Evolutionary conservation across 92 coral and sea anemone genomes (phyloP), one percentile per base, ranked within the genome.

Genomic region (Epizoanthus scotinus): DNA sequence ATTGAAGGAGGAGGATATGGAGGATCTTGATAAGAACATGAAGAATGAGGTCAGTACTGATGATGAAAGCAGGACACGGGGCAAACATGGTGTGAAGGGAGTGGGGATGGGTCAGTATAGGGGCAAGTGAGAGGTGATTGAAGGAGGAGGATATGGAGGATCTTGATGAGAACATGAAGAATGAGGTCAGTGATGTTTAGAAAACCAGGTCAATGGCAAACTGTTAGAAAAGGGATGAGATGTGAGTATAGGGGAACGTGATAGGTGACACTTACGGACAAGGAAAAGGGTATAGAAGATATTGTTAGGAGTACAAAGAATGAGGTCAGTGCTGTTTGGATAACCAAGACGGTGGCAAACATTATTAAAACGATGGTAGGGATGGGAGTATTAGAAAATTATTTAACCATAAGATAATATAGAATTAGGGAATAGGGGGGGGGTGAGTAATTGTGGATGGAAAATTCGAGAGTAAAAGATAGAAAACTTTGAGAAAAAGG

Each of bases 1-100:
- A 34, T 6, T 34, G 4, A 1, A 31, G 61, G 91, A 89, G 64
- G 95, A 95, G 78, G 92, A 91, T 54, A 78, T 93, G 88, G 99
- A 89, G 58, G 86, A 88, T 18, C 78, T 83, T 28, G 91, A 95
- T 47, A 93, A 95, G 71, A 83, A 84, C 53, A 77, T 88, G 34
- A 95, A 93, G 77, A 83, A 95, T 79, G 98, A 95, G 98, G 99
- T 95, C 21, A 38, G 90, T 57, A 26, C 44, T 26, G 14, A 57
- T 28, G 17, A 36, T 22, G 53, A 8, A 9, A 17, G 20, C 8
- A 5, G 22, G 42, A 21, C 6, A 70, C 2, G 20, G 17, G 15
- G 77, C n/a, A 8, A 17, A 5, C 15, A 27, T 14, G 14, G 53
- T 20, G 38, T 18, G 24, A 31, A 31, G 19, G 61, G 92, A 93